A percentile compares a stretch with the other conserved stretches of the same genome.
These are phyloP conservation scores for Prunella strophiata DNA, from an alignment of 2,797 vertebrate species.

Conservation along the genomic window DNA sequence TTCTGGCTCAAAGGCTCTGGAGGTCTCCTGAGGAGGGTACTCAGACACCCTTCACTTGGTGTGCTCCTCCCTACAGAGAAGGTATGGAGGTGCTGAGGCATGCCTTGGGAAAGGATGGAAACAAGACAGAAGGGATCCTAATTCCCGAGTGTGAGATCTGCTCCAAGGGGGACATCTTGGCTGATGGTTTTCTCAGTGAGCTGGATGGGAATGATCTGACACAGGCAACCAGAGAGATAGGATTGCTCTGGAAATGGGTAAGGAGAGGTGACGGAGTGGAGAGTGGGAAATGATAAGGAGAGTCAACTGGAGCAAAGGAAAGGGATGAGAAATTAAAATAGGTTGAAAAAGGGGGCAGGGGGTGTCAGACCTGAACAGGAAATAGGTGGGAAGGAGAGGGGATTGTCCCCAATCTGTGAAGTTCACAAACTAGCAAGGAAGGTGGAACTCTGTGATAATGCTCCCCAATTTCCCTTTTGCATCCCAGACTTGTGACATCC, in stretches of 20 bases:
- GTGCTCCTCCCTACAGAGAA: not conserved
- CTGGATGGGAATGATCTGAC: not conserved
- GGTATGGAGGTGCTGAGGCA: not conserved
- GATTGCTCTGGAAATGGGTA: not conserved
- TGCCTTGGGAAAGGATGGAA: not conserved
- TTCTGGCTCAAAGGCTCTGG: not conserved
- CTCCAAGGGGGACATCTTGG: not conserved
- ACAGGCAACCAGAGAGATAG: not conserved
- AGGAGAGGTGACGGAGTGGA: not conserved
- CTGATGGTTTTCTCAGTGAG: not conserved
- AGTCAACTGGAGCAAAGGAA: not conserved
- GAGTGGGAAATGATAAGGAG: not conserved
- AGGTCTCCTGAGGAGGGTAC: not conserved
- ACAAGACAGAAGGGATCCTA: not conserved
- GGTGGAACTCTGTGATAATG: not conserved
- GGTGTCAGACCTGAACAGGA: not conserved
- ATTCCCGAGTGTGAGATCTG: not conserved
- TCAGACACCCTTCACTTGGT: not conserved
- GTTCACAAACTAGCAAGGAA: not conserved
- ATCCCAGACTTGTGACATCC: not conserved
- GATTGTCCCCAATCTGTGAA: accelerated
- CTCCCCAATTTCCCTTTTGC: not conserved
- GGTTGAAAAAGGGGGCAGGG: accelerated
- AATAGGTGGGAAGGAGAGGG: not conserved
- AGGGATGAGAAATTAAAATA: not conserved